Percentiles rank a stretch among this genome's conserved stretches.
These are phyloP conservation scores for Scomber japonicus DNA, from an alignment of 2,113 vertebrate species.

Conservation along the genomic window DNA sequence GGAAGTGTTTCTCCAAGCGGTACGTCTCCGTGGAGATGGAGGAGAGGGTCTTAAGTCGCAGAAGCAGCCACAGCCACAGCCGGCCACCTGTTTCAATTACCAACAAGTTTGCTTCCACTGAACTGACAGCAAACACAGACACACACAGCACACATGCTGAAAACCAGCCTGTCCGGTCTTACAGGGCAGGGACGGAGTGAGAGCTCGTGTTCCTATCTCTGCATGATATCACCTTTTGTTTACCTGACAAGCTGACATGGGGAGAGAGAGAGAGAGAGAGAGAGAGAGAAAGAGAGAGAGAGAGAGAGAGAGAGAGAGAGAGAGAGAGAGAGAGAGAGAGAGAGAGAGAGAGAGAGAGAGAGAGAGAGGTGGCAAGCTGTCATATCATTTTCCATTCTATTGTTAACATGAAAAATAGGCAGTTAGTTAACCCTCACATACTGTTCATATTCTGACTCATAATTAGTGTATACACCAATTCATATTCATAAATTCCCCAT, in stretches of 20 bases:
- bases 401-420: too few relatives aligned
- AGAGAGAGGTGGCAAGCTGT: too few relatives aligned
- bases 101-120: slow-evolving; percentile 10
- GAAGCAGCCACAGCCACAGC: background rate
- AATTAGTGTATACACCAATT: too few relatives aligned
- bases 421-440: too few relatives aligned
- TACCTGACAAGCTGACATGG: background rate
- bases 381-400: too few relatives aligned
- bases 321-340: too few relatives aligned
- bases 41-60: background rate
- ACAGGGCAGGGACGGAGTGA: background rate
- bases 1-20: slow-evolving; percentile 80
- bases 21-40: slow-evolving; percentile 48
- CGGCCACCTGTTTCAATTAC: slow-evolving; percentile 11
- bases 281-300: too few relatives aligned
- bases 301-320: too few relatives aligned
- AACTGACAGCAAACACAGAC: slow-evolving; percentile 33
- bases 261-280: too few relatives aligned
- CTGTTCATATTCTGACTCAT: too few relatives aligned
- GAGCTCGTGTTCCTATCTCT: background rate
- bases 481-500: too few relatives aligned
- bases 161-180: slow-evolving; percentile 51
- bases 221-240: background rate
- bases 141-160: background rate
- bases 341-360: too few relatives aligned